Base-by-base conservation (phyloP, 2,888 invertebrate genomes). In the Syritta pipiens region DNA sequence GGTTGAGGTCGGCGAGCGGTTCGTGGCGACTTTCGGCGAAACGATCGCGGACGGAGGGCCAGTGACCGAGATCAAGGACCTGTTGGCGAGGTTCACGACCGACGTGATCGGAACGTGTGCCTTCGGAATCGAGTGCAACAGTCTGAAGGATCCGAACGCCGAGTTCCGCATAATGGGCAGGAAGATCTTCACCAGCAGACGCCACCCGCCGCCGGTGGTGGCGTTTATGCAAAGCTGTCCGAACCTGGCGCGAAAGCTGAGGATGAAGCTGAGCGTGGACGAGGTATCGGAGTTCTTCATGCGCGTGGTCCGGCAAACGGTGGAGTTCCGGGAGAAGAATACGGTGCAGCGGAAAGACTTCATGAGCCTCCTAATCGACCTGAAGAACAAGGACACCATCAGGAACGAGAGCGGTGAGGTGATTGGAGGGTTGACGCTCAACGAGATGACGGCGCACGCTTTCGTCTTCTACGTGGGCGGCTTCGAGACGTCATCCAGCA, bases 401-500 rank as follows among this genome's bases (percentile, higher is more conserved):
- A 83, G 82, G 30, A 49, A 62, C 4, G 86, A 86, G 51, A 62
- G 83, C 4, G 60, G 82, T 1, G 59, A 46, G 3, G 44, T 42
- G 6, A 2, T 59, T 2, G 24, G 17, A 0, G 60, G 60, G 2
- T 48, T 83, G 1, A 63, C 86, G 0, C 74, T 79, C 1, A 84
- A 85, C 17, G 84, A 87, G 68, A 84, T 88, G 9, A 84, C 85
- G 0, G 88, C 88, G 0, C 87, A 88, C 32, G 84, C 85, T 0
- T 88, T 87, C 68, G 83, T 84, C 1, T 88, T 87, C 46, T 82
- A 87, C 4, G 32, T 86, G 12, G 86, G 92, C 5, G 93, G 93
- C 0, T 91, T 92, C 81, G 92, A 92, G 84, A 92, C 93, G 0
- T 91, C 92, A 0, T 92, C 93, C 0, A 90, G 92, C 0, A 90